A percentile compares a stretch with the other conserved stretches of the same genome.
phyloP scores from a whole-genome alignment of 2,888 invertebrate species.

The Lingula anatina region DNA sequence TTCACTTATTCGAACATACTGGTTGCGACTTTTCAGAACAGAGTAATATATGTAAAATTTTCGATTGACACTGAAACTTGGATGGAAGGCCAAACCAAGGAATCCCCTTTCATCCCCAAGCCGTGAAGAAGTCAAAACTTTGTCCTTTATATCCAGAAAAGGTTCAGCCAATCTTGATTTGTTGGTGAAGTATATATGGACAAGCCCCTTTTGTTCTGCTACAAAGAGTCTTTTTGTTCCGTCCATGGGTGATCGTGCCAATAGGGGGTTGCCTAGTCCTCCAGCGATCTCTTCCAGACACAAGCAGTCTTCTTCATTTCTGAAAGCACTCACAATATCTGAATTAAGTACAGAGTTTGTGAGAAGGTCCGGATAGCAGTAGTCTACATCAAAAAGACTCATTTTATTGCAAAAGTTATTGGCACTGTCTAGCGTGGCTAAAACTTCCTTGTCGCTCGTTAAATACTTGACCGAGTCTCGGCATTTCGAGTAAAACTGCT shows the following conservation, averaged over 20 bases:
- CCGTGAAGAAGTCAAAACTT: slow-evolving; percentile 16
- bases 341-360: slow-evolving; percentile 20
- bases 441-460: slow-evolving; percentile 14
- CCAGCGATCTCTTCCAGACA: slow-evolving; percentile 29
- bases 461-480: slow-evolving; percentile 19
- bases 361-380: slow-evolving; percentile 41
- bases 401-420: slow-evolving; percentile 24
- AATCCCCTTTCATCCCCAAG: slow-evolving; percentile 37
- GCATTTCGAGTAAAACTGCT: slow-evolving; percentile 25
- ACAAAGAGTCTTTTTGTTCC: slow-evolving; percentile 35
- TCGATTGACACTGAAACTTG: slow-evolving; percentile 29
- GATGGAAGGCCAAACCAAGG: slow-evolving; percentile 39
- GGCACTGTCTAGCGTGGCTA: slow-evolving; percentile 2
- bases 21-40: slow-evolving; percentile 2
- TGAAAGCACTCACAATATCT: slow-evolving; percentile 17
- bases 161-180: slow-evolving; percentile 19
- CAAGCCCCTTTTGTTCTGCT: slow-evolving; percentile 36
- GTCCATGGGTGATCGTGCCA: slow-evolving; percentile 33
- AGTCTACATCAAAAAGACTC: slow-evolving; percentile 25
- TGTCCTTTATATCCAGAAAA: slow-evolving; percentile 25
- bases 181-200: slow-evolving; percentile 26
- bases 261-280: slow-evolving; percentile 27
- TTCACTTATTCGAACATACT: slow-evolving; percentile 25
- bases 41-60: slow-evolving; percentile 41
- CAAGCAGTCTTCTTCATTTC: slow-evolving; percentile 30